Conservation (phyloP, 2,797 vertebrate genomes). For the Coccyzus lansbergi region DNA sequence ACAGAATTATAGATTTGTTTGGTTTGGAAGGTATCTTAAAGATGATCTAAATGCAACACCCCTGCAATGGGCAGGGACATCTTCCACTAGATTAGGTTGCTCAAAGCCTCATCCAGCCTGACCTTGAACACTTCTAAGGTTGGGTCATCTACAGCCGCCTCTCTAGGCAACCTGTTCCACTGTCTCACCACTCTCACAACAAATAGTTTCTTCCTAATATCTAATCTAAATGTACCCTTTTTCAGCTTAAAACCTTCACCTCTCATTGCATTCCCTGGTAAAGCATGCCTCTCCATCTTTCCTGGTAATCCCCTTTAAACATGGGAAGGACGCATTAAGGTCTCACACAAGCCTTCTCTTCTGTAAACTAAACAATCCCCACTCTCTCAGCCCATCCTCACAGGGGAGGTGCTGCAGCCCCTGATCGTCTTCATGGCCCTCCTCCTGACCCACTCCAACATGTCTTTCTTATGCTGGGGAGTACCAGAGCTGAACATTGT, state of each 20-base stretch:
- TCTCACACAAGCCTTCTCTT: neutral
- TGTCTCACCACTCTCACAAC: neutral
- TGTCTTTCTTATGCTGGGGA: neutral
- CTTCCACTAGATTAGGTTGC: neutral
- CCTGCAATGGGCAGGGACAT: neutral
- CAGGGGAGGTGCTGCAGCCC: neutral
- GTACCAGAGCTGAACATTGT: fast-evolving
- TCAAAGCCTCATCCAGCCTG: neutral
- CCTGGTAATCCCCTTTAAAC: neutral
- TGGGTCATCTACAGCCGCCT: fast-evolving
- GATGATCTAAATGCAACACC: neutral
- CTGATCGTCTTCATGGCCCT: neutral
- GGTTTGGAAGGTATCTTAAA: neutral
- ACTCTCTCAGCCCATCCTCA: neutral
- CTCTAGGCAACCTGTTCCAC: neutral
- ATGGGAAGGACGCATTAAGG: neutral
- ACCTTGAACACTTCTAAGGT: neutral
- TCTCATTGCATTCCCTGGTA: neutral
- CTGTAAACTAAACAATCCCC: neutral
- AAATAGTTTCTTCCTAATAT: neutral
- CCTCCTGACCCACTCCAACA: fast-evolving
- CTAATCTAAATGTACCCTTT: neutral
- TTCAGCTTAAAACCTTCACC: neutral
- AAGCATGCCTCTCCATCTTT: neutral
- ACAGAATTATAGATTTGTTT: neutral